A percentile compares a stretch with the other conserved stretches of the same genome.
These are phyloP conservation scores for Myiopsitta monachus DNA, from an alignment of 2,113 vertebrate species.

Conservation along the genomic window DNA sequence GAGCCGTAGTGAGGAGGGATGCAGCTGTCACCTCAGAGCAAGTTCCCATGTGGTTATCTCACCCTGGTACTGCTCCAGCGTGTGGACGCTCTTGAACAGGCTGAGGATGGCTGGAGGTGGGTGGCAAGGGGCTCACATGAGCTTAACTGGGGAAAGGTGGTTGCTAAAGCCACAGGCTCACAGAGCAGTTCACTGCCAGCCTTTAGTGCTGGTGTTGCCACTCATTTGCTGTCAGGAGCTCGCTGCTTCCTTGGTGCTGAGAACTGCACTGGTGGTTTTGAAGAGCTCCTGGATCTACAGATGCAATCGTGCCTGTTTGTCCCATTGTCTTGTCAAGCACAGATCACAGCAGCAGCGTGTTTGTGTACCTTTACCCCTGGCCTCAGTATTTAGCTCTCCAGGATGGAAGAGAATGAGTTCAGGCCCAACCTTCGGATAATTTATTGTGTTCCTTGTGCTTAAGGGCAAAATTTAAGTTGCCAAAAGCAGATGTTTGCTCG, in stretches of 20 bases:
- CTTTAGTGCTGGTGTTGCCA: background rate
- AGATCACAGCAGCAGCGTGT: background rate
- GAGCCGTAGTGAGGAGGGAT: fast-evolving
- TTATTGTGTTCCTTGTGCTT: conserved; percentile 58
- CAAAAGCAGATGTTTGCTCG: conserved; percentile 71
- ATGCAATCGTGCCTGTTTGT: background rate
- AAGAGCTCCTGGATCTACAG: background rate
- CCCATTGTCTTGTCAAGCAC: background rate
- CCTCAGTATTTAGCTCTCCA: conserved; percentile 34
- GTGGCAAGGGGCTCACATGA: background rate
- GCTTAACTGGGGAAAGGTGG: background rate
- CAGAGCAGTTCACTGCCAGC: background rate
- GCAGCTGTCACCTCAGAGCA: background rate
- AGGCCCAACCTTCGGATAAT: conserved; percentile 49
- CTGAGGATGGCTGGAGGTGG: background rate
- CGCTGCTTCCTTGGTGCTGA: background rate
- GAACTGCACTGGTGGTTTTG: background rate
- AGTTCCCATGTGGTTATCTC: background rate
- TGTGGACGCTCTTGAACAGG: background rate
- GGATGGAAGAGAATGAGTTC: conserved; percentile 48
- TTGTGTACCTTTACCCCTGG: background rate
- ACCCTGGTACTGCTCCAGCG: fast-evolving
- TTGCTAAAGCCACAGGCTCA: fast-evolving
- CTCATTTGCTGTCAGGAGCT: background rate
- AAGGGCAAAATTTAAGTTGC: conserved; percentile 60